These are phyloP conservation scores for Lepilemur ruficaudatus DNA, from an alignment of 2,797 vertebrate species.

Conservation along the genomic window DNA sequence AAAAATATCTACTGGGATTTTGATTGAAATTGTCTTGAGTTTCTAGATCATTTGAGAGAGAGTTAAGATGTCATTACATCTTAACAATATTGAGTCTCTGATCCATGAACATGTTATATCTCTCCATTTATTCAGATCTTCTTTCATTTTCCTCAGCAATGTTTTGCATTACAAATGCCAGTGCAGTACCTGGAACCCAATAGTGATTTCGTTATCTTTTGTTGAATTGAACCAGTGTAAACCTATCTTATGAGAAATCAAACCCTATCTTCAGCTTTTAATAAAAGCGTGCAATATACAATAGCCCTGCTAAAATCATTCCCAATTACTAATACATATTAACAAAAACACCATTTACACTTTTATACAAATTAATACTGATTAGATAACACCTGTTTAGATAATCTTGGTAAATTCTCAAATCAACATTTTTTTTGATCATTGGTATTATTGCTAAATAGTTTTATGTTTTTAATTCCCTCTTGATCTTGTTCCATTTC, in stretches of 20 bases:
- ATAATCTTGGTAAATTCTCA: neutral
- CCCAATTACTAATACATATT: neutral
- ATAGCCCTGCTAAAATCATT: neutral
- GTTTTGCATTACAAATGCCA: neutral
- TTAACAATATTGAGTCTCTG: neutral
- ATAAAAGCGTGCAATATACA: neutral
- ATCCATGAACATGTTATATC: neutral
- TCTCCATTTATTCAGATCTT: neutral
- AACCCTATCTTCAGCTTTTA: neutral
- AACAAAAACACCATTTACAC: neutral
- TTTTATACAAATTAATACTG: neutral
- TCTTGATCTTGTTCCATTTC: neutral
- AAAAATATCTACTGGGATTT: neutral
- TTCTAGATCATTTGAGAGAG: neutral
- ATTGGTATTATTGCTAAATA: neutral
- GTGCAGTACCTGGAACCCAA: neutral
- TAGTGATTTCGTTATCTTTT: neutral
- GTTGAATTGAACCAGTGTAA: neutral
- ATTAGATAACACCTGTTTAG: neutral
- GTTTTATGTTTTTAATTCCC: neutral
- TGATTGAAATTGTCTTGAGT: neutral
- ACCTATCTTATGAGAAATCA: neutral
- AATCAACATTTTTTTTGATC: neutral
- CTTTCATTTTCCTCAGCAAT: neutral
- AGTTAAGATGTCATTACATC: neutral